phyloP scores from a whole-genome alignment of 2,797 vertebrate species.

The Catamblyrhynchus diadema region DNA sequence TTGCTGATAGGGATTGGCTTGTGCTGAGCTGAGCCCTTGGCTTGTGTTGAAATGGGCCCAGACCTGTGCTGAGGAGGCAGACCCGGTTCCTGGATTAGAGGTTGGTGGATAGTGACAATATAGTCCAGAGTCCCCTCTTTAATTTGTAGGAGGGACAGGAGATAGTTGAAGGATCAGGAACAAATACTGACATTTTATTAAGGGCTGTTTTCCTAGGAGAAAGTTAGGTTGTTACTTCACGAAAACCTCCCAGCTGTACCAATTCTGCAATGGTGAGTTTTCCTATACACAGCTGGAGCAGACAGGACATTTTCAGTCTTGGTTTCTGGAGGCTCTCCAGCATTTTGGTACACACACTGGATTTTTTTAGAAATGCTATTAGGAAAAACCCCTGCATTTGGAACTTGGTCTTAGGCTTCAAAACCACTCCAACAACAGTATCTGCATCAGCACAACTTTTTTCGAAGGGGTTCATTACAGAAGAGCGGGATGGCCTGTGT shows the following conservation, averaged over 20 bases:
- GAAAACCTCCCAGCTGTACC: neutral
- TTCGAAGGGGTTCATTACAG: rapidly evolving
- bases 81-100: neutral
- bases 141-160: neutral
- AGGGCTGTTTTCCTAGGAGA: neutral
- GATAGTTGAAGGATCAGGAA: neutral
- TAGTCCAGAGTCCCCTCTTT: neutral
- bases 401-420: neutral
- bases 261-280: neutral
- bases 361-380: neutral
- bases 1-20: neutral
- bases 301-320: neutral
- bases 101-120: neutral
- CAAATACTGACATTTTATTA: neutral
- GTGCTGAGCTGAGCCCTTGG: neutral
- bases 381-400: neutral
- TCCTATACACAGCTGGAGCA: neutral
- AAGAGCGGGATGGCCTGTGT: rapidly evolving
- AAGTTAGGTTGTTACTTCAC: neutral
- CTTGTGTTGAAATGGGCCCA: neutral
- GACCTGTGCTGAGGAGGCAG: neutral
- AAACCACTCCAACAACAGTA: neutral
- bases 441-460: neutral
- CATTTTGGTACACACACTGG: neutral
- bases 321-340: neutral